Evolutionary conservation across 2,888 invertebrate genomes (phyloP).

Genomic region (Drosophila fungiperda): DNA sequence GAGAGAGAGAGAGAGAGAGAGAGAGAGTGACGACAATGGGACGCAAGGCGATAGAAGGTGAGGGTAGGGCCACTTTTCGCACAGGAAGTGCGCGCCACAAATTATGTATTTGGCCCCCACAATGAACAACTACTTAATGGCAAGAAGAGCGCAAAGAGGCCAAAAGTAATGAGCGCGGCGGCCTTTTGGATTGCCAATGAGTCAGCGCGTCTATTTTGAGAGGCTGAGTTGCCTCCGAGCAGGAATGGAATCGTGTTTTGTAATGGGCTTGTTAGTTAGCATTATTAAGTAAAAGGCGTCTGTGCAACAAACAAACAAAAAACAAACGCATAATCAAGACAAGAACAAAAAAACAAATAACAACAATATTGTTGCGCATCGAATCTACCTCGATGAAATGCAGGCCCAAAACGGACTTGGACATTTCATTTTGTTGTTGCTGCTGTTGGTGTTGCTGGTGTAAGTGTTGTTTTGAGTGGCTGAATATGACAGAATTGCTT

Average conservation of each 20-base stretch:
- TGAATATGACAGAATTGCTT: slow-evolving; percentile 82
- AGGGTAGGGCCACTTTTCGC: slow-evolving; percentile 18
- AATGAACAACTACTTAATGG: slow-evolving; percentile 8
- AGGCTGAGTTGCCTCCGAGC: slow-evolving; percentile 23
- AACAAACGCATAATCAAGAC: slow-evolving; percentile 16
- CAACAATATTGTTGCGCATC: slow-evolving; percentile 24
- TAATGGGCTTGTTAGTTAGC: slow-evolving; percentile 30
- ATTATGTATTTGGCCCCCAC: slow-evolving; percentile 56
- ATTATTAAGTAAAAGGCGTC: slow-evolving; percentile 30
- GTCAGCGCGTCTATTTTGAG: slow-evolving; percentile 64
- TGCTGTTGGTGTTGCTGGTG: slow-evolving; percentile 45
- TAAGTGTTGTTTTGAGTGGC: slow-evolving; percentile 70
- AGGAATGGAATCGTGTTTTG: slow-evolving; percentile 1
- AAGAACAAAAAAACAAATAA: slow-evolving; percentile 28
- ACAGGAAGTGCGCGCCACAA: slow-evolving; percentile 63
- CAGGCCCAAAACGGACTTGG: slow-evolving; percentile 82
- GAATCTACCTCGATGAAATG: slow-evolving; percentile 85
- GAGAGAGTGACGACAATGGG: slow-evolving; percentile 26
- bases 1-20: background rate
- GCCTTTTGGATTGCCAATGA: slow-evolving; percentile 51
- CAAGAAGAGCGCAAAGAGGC: slow-evolving; percentile 12
- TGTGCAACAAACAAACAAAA: slow-evolving; percentile 39
- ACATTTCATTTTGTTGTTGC: slow-evolving; percentile 83
- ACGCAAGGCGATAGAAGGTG: slow-evolving; percentile 22
- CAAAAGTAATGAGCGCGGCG: slow-evolving; percentile 4